These are phyloP conservation scores for Tragopan temminckii DNA, from an alignment of 2,797 vertebrate species.

Conservation along the genomic window DNA sequence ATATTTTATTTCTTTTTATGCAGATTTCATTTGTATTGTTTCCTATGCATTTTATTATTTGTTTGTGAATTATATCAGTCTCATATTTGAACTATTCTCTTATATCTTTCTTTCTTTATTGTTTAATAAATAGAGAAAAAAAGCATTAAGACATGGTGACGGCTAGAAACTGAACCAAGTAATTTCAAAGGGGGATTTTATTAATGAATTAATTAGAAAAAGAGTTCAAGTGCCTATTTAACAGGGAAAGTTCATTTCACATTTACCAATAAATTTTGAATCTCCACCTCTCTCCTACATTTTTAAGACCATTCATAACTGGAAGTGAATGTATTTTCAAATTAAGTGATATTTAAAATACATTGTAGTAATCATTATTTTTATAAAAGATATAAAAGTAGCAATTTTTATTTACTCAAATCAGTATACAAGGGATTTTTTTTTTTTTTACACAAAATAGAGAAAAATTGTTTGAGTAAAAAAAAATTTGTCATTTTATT, in stretches of 20 bases:
- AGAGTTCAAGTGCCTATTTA: background rate
- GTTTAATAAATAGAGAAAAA: background rate
- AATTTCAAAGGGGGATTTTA: background rate
- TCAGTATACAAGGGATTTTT: background rate
- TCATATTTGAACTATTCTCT: background rate
- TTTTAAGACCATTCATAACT: background rate
- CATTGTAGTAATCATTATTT: background rate
- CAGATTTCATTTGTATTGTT: background rate
- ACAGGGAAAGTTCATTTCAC: background rate
- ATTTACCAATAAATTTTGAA: background rate
- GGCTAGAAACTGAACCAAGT: background rate
- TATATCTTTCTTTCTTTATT: fast-evolving
- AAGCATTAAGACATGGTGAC: background rate
- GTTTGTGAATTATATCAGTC: background rate
- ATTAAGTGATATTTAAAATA: background rate
- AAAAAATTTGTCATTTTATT: background rate
- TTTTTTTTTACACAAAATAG: background rate
- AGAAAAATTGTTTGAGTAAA: fast-evolving
- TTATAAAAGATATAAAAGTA: background rate
- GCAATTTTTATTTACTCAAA: background rate
- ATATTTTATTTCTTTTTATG: background rate
- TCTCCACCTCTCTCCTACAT: background rate
- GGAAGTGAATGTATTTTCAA: background rate
- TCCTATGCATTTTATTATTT: background rate
- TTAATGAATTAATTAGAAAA: background rate